Conservation (phyloP, 2,113 vertebrate genomes). For the Colossoma macropomum region DNA sequence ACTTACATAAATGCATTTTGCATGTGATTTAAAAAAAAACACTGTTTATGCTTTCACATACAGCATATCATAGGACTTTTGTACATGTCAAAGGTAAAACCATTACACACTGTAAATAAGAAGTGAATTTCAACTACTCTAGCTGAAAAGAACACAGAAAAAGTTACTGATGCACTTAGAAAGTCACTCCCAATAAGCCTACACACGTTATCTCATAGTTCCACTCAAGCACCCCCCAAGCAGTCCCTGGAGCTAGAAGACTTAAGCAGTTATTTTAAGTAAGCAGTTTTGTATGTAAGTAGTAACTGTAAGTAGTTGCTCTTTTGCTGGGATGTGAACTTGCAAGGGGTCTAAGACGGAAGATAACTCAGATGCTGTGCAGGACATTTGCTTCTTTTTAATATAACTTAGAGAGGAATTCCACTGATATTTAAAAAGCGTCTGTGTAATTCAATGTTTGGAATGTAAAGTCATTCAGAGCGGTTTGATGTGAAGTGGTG, state of each 20-base stretch:
- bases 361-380: background rate
- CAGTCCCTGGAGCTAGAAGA: slow-evolving; percentile 20
- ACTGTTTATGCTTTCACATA: background rate
- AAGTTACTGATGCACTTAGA: background rate
- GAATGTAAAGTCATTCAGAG: too few relatives aligned
- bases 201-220: slow-evolving; percentile 2
- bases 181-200: slow-evolving; percentile 2
- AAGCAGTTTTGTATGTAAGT: too few relatives aligned
- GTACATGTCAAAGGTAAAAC: background rate
- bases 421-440: too few relatives aligned
- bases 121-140: background rate
- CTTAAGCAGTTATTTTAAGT: slow-evolving; percentile 31
- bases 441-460: too few relatives aligned
- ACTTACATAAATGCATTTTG: background rate
- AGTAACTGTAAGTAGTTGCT: background rate
- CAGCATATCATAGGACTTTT: background rate
- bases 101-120: background rate
- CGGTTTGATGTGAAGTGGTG: too few relatives aligned
- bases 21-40: background rate
- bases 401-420: too few relatives aligned
- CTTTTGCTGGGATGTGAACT: slow-evolving; percentile 12
- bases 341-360: slow-evolving; percentile 2
- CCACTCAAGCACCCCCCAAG: background rate
- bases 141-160: background rate
- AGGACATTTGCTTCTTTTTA: too few relatives aligned